These are phyloP conservation scores for Colletes gigas DNA, from an alignment of 1,140 invertebrate genomes.

Conservation along the genomic window DNA sequence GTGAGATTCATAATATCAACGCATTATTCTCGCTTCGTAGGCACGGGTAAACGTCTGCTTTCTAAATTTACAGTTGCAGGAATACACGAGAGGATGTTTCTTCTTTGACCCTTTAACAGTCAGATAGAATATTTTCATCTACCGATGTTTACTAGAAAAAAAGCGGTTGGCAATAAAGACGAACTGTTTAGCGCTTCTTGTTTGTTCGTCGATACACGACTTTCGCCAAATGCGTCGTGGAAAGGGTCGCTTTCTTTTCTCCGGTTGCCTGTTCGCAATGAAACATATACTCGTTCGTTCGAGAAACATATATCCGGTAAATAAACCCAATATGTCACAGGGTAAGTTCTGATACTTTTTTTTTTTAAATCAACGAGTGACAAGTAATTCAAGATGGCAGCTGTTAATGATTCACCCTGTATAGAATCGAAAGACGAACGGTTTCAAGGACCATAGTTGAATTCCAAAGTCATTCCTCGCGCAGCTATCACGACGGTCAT, in stretches of 20 bases:
- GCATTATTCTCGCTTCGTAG: not conserved
- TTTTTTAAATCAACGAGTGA: no score
- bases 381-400: no score
- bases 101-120: no score
- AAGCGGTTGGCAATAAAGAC: not conserved
- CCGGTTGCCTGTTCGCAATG: no score
- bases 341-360: no score
- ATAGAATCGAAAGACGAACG: no score
- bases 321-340: no score
- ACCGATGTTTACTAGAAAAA: no score
- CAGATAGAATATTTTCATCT: no score
- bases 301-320: not conserved
- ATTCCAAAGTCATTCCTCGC: not conserved
- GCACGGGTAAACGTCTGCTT: not conserved
- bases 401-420: no score
- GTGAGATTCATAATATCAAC: slow-evolving; percentile 6
- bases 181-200: slow-evolving; percentile 17
- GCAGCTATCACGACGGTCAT: not conserved
- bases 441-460: no score
- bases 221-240: slow-evolving; percentile 36
- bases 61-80: not conserved
- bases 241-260: slow-evolving; percentile 38
- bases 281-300: not conserved
- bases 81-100: no score
- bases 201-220: slow-evolving; percentile 13